Conservation (phyloP, 1,140 invertebrate genomes). For the Microplitis demolitor region DNA sequence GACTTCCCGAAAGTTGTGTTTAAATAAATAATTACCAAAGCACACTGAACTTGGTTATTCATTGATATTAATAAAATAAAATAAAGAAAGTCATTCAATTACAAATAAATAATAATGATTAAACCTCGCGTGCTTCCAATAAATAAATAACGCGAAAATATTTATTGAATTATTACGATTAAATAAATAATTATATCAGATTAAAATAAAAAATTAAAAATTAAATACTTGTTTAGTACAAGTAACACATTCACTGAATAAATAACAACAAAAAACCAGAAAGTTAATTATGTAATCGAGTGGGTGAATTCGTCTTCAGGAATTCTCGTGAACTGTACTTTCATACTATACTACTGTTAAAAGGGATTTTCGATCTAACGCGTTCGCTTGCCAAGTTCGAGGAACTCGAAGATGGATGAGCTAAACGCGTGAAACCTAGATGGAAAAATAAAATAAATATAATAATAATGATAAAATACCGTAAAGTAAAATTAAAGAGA, state of each 20-base stretch:
- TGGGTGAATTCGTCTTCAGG: neutral
- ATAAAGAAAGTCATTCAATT: neutral
- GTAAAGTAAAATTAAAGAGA: constrained; percentile 6
- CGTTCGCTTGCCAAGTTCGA: constrained; percentile 20
- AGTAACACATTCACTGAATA: neutral
- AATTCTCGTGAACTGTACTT: neutral
- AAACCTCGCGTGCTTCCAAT: constrained; percentile 5
- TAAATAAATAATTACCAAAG: constrained; percentile 50
- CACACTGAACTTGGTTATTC: too few species aligned
- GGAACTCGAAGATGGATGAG: constrained; percentile 44
- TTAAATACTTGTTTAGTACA: neutral
- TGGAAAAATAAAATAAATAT: neutral
- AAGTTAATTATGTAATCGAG: constrained; percentile 5
- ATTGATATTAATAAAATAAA: neutral
- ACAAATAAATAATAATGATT: neutral
- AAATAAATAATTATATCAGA: neutral
- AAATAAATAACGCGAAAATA: constrained; percentile 1
- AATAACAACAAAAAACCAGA: neutral
- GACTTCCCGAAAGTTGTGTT: constrained; percentile 77
- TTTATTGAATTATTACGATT: neutral
- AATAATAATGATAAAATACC: constrained; percentile 2
- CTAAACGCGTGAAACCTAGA: constrained; percentile 32
- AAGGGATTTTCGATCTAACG: constrained; percentile 2
- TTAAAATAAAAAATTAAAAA: neutral
- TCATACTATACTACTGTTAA: neutral